Evolutionary conservation across 64 coral and sea anemone species (phyloP).

Genomic region (Actinia equina): DNA sequence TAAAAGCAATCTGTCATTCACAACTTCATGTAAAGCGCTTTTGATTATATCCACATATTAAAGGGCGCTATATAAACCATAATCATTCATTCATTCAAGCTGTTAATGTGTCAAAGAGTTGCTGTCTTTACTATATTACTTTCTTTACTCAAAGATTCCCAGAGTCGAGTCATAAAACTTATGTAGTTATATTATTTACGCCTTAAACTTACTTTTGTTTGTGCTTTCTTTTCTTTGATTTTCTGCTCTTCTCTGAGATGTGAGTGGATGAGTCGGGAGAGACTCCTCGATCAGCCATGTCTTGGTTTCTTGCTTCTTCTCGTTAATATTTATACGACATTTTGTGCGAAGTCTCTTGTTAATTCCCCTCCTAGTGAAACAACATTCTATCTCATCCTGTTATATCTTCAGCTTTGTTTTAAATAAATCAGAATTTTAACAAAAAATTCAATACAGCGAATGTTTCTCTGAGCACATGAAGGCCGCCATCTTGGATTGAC

Average conservation of each 20-base stretch:
- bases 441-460: too few relatives aligned
- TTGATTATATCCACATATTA: too few relatives aligned
- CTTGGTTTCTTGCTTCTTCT: background rate
- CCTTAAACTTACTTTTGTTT: conserved; percentile 44
- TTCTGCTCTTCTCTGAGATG: conserved; percentile 56
- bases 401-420: background rate
- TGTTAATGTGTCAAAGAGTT: too few relatives aligned
- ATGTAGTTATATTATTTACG: background rate
- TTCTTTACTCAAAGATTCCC: too few relatives aligned
- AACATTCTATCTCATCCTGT: background rate
- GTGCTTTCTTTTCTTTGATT: conserved; percentile 62
- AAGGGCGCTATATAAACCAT: too few relatives aligned
- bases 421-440: background rate
- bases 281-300: conserved; percentile 64
- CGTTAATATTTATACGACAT: background rate
- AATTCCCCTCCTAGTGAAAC: background rate
- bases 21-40: too few relatives aligned
- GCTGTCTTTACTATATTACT: too few relatives aligned
- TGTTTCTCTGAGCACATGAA: background rate
- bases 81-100: too few relatives aligned
- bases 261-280: conserved; percentile 88
- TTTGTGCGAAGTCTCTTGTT: background rate
- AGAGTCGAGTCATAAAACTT: too few relatives aligned
- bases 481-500: conserved; percentile 56
- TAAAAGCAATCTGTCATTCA: too few relatives aligned